A percentile compares a stretch with the other conserved stretches of the same genome.
phyloP scores from a whole-genome alignment of 2,888 invertebrate genomes.

The Xestia xanthographa region DNA sequence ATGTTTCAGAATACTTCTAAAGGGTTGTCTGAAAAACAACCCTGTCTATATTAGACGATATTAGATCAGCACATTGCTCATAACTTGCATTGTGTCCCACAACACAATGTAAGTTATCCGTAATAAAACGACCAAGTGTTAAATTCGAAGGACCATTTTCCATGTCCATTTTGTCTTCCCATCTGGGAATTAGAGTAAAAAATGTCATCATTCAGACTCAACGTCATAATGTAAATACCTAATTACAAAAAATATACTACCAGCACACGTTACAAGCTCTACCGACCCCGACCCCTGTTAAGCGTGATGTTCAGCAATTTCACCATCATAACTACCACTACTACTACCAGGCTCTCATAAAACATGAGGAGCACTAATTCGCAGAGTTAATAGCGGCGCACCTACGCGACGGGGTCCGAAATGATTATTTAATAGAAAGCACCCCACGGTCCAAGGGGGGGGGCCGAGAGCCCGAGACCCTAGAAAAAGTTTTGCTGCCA shows the following conservation, averaged over 20 bases:
- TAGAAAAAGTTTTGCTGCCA: conserved; percentile 86
- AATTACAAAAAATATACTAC: not conserved
- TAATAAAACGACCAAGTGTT: not conserved
- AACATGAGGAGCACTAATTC: conserved; percentile 76
- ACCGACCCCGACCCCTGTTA: conserved; percentile 1
- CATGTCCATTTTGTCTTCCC: not conserved
- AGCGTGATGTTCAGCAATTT: conserved; percentile 50
- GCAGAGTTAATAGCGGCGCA: conserved; percentile 81
- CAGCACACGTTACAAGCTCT: not conserved
- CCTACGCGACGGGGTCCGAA: conserved; percentile 80
- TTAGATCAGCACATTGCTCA: not conserved
- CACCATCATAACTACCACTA: conserved; percentile 50
- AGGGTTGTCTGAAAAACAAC: not conserved
- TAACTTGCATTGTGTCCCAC: not conserved
- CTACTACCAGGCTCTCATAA: conserved; percentile 67
- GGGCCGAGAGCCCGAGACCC: conserved; percentile 82
- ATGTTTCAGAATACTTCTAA: conserved; percentile 3
- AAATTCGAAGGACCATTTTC: not conserved
- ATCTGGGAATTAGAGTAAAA: not conserved
- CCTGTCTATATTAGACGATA: too few species aligned
- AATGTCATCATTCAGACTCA: not conserved
- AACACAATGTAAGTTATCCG: not conserved
- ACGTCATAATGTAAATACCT: not conserved
- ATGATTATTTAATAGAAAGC: conserved; percentile 88
- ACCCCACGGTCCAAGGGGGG: conserved; percentile 76